Evolutionary conservation across 2,888 invertebrate genomes (phyloP).

Genomic region (Nymphalis urticae): DNA sequence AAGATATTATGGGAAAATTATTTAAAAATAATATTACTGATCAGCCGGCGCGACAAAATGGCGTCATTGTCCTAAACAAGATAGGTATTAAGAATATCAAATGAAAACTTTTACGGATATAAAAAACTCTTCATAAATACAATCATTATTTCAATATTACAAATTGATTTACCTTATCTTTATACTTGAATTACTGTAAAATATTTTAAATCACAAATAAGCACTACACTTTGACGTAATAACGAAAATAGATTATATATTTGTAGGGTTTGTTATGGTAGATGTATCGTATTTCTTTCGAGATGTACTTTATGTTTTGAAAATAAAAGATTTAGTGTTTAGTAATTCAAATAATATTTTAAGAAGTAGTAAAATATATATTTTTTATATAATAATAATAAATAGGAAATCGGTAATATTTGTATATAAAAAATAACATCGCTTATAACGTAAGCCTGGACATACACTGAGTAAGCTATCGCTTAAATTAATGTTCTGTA

Average conservation of each 20-base stretch:
- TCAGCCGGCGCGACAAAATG: slow-evolving; percentile 82
- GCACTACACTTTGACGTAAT: slow-evolving; percentile 75
- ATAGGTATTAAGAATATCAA: slow-evolving; percentile 46
- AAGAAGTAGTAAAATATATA: background rate
- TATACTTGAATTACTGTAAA: slow-evolving; percentile 58
- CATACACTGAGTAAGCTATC: no score
- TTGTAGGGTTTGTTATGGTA: slow-evolving; percentile 33
- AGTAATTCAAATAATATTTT: background rate
- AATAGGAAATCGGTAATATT: no score
- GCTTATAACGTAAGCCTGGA: no score
- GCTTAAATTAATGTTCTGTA: no score
- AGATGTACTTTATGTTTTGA: background rate
- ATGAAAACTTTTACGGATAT: slow-evolving; percentile 21
- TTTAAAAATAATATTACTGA: slow-evolving; percentile 69
- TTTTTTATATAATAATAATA: no score
- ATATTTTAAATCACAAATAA: slow-evolving; percentile 65
- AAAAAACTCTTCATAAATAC: slow-evolving; percentile 10
- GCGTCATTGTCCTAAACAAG: slow-evolving; percentile 78
- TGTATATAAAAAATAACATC: no score
- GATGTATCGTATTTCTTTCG: slow-evolving; percentile 31
- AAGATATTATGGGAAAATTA: slow-evolving; percentile 53
- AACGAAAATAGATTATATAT: slow-evolving; percentile 50
- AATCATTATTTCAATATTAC: slow-evolving; percentile 18
- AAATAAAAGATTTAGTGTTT: background rate
- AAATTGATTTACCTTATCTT: slow-evolving; percentile 57